Base-by-base conservation (phyloP, 2,113 vertebrate genomes). In the Callopanchax toddi region DNA sequence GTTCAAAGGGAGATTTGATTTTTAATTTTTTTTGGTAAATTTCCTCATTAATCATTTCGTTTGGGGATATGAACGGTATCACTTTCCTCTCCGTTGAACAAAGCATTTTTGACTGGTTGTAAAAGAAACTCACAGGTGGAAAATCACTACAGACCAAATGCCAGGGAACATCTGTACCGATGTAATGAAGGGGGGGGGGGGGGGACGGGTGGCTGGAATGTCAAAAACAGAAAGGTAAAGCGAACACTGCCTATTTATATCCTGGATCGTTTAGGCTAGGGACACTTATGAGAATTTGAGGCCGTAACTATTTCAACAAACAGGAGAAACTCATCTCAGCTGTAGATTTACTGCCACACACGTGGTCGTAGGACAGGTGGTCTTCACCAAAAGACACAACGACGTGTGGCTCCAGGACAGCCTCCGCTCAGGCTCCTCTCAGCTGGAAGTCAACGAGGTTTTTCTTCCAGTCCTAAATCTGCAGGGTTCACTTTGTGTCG, bases 251-350 rank as follows among this genome's bases (percentile, higher is more conserved):
- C 73, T 83, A 67, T 84, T 79, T 69, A 77, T 83, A 83, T 73
- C 61, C 59, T 78, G 78, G 60, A 80, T 70, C 85, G 84, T 89
- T 89, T 87, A 86, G 82, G 71, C 79, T 88, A 13, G 45, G 79
- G 64, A 87, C 66, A 51, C 71, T 73, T 69, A 82, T 67, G 79
- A 85, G 69, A 78, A 78, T 71, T 71, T 71, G 56, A 42, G 55
- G 32, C 67, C 49, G 61, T 54, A n/a, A 55, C 73, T 85, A 70
- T 90, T 84, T 87, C 86, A 88, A 90, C 84, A 88, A 91, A 87
- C 82, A 85, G 45, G 63, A 57, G 58, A 66, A 87, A 55, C 70
- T 84, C 63, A 60, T 82, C 79, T 81, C 80, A 66, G 84, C 74
- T 78, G 77, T 51, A 77, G 76, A 82, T 80, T 60, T 39, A 59